Conservation (phyloP, 2,888 invertebrate species). For the Ernsta delagoae region DNA sequence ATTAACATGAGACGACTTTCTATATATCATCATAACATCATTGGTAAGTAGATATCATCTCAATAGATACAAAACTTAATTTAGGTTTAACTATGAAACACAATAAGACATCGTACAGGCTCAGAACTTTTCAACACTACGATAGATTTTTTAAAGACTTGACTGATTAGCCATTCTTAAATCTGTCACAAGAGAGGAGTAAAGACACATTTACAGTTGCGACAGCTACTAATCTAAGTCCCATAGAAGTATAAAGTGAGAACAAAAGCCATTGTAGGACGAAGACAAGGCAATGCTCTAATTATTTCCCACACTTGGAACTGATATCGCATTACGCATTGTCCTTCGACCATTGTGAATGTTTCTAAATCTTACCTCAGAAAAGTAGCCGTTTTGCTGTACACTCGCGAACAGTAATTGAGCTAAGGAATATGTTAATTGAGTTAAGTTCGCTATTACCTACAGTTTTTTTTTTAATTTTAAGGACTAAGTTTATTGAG, state of each 20-base stretch:
- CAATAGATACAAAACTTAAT: too few species aligned
- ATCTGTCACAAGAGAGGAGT: background rate
- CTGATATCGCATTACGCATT: constrained; percentile 66
- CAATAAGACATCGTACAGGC: too few species aligned
- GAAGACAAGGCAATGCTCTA: constrained; percentile 61
- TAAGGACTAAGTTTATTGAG: too few species aligned
- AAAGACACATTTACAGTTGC: constrained; percentile 17
- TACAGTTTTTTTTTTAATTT: background rate
- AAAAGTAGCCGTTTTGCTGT: constrained; percentile 66
- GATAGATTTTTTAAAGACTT: background rate
- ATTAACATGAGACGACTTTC: too few species aligned
- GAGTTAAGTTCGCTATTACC: background rate
- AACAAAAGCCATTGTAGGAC: constrained; percentile 44
- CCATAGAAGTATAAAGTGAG: constrained; percentile 36
- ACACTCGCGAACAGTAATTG: constrained; percentile 49
- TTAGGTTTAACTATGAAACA: too few species aligned
- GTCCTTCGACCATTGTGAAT: constrained; percentile 57
- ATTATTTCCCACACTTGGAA: constrained; percentile 61
- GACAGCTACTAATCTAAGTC: constrained; percentile 33
- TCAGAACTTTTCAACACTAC: too few species aligned
- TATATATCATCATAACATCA: too few species aligned
- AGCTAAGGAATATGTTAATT: too few species aligned
- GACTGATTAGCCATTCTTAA: background rate
- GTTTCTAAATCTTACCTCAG: constrained; percentile 75
- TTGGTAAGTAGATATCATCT: too few species aligned